A percentile compares a stretch with the other conserved stretches of the same genome.
phyloP scores from a whole-genome alignment of 2,797 vertebrate species.

The Gallirallus australis region DNA sequence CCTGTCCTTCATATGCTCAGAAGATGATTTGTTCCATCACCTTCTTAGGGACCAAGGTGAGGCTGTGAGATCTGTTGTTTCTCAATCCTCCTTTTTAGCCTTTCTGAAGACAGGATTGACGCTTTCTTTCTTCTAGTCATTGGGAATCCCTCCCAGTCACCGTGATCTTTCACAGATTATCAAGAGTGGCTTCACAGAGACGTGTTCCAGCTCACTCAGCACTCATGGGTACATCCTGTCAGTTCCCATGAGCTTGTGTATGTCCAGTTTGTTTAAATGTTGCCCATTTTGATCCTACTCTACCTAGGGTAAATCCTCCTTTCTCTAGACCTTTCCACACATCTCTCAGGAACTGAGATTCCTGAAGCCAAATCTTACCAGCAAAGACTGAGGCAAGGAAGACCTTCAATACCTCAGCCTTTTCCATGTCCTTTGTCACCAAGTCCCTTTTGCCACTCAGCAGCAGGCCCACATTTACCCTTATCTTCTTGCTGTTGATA shows the following conservation, averaged over 20 bases:
- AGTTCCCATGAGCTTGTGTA: background rate
- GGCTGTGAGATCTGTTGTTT: background rate
- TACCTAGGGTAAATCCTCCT: background rate
- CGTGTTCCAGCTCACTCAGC: background rate
- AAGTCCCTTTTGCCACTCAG: background rate
- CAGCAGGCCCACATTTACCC: background rate
- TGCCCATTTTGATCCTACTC: background rate
- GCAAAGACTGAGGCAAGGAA: background rate
- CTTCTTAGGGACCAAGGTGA: background rate
- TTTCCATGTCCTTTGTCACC: background rate
- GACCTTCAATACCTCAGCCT: background rate
- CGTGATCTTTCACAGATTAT: background rate
- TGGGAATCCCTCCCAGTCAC: background rate
- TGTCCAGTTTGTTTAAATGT: background rate
- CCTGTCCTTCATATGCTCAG: background rate
- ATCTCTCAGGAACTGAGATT: background rate
- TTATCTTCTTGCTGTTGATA: background rate
- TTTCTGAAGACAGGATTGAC: background rate
- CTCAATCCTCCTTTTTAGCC: background rate
- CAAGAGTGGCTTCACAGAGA: background rate
- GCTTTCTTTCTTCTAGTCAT: background rate
- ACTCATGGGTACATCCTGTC: fast-evolving
- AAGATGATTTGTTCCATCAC: background rate
- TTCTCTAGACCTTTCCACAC: background rate
- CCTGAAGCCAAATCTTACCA: background rate